phyloP scores from a whole-genome alignment of 2,888 invertebrate genomes.

The Oligia latruncula region DNA sequence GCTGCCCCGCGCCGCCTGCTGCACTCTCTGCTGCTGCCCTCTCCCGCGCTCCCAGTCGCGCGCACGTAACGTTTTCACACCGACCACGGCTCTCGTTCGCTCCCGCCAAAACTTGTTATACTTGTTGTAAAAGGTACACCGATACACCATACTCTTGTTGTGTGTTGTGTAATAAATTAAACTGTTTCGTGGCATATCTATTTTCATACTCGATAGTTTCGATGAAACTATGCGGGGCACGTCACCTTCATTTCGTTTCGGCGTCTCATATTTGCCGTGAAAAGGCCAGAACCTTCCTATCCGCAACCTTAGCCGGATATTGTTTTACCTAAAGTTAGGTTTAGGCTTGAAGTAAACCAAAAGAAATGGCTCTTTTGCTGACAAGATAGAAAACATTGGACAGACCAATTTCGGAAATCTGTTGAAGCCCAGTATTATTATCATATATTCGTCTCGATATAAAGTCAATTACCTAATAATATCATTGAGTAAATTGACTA shows the following conservation, averaged over 20 bases:
- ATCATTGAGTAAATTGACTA: neutral
- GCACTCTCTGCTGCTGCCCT: too few relatives aligned
- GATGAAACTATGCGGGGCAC: constrained; percentile 23
- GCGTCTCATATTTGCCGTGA: constrained; percentile 5
- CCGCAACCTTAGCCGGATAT: neutral
- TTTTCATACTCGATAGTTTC: constrained; percentile 6
- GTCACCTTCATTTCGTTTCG: constrained; percentile 19
- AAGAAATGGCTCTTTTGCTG: neutral
- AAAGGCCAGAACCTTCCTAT: neutral
- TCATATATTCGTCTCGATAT: neutral
- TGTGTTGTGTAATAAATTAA: too few relatives aligned
- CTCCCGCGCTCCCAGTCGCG: too few relatives aligned
- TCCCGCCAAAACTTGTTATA: too few relatives aligned
- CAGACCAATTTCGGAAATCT: neutral
- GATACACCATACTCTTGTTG: too few relatives aligned
- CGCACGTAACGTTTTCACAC: too few relatives aligned
- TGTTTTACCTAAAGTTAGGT: neutral
- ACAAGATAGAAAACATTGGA: neutral
- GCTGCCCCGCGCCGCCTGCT: too few relatives aligned
- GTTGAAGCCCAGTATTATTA: neutral
- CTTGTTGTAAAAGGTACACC: too few relatives aligned
- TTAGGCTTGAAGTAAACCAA: constrained; percentile 11
- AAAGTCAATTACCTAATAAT: neutral
- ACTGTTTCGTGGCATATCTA: too few relatives aligned
- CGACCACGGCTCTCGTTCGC: too few relatives aligned